Conservation (phyloP, 2,888 invertebrate genomes). For the Cheilosia pagana region DNA sequence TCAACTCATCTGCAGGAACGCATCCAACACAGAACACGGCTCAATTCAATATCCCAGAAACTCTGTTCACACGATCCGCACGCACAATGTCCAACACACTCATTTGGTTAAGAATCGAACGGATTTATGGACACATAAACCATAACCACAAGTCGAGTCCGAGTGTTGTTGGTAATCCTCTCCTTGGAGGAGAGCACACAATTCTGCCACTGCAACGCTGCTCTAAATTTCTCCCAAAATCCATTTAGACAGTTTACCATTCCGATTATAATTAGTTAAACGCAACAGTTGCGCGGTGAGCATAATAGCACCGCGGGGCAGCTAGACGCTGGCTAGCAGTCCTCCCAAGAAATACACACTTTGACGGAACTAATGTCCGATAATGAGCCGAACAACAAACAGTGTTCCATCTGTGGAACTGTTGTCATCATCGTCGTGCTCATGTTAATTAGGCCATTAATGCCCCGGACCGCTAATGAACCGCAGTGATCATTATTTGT, state of each 20-base stretch:
- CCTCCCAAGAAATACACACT: not conserved
- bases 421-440: slow-evolving; percentile 57
- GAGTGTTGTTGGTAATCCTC: slow-evolving; percentile 30
- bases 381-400: slow-evolving; percentile 64
- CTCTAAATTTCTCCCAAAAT: slow-evolving; percentile 22
- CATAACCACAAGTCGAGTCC: slow-evolving; percentile 29
- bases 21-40: not conserved
- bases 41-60: slow-evolving; percentile 21
- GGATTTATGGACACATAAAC: slow-evolving; percentile 50
- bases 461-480: slow-evolving; percentile 65
- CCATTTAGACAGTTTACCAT: slow-evolving; percentile 7
- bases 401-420: slow-evolving; percentile 16
- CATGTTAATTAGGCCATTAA: slow-evolving; percentile 72
- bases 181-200: not conserved
- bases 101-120: slow-evolving; percentile 63
- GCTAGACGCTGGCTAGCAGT: slow-evolving; percentile 8
- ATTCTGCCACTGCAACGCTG: slow-evolving; percentile 41
- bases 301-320: slow-evolving; percentile 58
- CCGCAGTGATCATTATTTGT: slow-evolving; percentile 69
- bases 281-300: slow-evolving; percentile 47
- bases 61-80: slow-evolving; percentile 53
- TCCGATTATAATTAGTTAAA: slow-evolving; percentile 47
- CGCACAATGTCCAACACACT: slow-evolving; percentile 26
- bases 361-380: slow-evolving; percentile 46
- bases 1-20: not conserved